Evolutionary conservation across 2,113 vertebrate genomes (phyloP).

Genomic region (Myrmophylax atrothorax): DNA sequence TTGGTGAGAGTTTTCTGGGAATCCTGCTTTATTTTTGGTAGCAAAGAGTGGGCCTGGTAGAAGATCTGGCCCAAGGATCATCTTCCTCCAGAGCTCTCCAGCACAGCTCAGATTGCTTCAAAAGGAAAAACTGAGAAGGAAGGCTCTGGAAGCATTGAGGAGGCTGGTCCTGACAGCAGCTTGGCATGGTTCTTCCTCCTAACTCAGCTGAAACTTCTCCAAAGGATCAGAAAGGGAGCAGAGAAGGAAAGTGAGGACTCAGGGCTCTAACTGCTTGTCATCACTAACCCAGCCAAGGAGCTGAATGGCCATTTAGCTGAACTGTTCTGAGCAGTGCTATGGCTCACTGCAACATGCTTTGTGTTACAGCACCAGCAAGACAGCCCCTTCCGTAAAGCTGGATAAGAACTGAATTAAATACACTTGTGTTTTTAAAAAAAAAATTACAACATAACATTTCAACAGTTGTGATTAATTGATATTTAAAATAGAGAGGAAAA

Average conservation of each 20-base stretch:
- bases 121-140: neutral
- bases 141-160: neutral
- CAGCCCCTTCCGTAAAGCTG: conserved; percentile 12
- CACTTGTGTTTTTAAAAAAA: conserved; percentile 42
- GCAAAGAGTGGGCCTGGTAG: neutral
- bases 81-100: neutral
- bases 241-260: conserved; percentile 18
- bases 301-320: conserved; percentile 19
- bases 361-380: conserved; percentile 23
- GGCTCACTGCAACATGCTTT: conserved; percentile 4
- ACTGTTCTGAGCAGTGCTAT: neutral
- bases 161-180: neutral
- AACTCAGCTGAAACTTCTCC: conserved; percentile 21
- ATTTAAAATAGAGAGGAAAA: conserved; percentile 57
- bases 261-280: conserved; percentile 45
- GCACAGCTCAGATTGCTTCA: neutral
- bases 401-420: conserved; percentile 53
- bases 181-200: conserved; percentile 17
- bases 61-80: neutral
- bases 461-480: conserved; percentile 63
- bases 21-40: neutral
- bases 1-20: neutral
- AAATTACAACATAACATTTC: conserved; percentile 61
- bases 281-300: conserved; percentile 39
- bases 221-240: conserved; percentile 16